Conservation (phyloP, 1,140 invertebrate genomes). For the Drosophila pallidifrons region DNA sequence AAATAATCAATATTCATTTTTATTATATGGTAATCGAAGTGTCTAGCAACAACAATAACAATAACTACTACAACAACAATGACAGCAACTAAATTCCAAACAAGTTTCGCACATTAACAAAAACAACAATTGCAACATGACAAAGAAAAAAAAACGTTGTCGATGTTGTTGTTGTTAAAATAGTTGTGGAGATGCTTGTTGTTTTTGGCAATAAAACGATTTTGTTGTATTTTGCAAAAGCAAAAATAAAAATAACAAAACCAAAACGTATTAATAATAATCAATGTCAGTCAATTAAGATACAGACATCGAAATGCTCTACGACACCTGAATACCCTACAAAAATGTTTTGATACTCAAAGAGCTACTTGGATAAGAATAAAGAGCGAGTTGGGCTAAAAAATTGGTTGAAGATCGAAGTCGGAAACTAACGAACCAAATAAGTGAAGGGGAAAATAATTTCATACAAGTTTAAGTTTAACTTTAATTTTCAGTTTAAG, state of each 20-base stretch:
- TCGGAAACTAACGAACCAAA: no score
- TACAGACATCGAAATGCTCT: constrained; percentile 39
- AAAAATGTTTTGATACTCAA: background rate
- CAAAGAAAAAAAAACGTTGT: constrained; percentile 19
- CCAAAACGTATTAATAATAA: constrained; percentile 63
- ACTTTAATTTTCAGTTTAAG: no score
- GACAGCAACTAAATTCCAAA: constrained; percentile 50
- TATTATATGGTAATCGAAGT: constrained; percentile 53
- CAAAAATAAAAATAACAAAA: background rate
- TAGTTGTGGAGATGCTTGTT: constrained; percentile 31
- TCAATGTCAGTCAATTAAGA: constrained; percentile 73
- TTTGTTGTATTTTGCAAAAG: constrained; percentile 36
- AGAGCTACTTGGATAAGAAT: no score
- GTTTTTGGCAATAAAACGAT: constrained; percentile 26
- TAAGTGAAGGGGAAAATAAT: no score
- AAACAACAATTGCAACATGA: constrained; percentile 60
- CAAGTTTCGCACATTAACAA: constrained; percentile 66
- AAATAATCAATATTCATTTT: constrained; percentile 69
- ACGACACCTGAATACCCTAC: constrained; percentile 37
- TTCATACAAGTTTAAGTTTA: no score
- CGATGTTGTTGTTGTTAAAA: constrained; percentile 16
- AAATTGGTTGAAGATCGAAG: no score
- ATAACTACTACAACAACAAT: constrained; percentile 37
- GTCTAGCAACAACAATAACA: constrained; percentile 28
- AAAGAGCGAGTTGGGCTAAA: background rate